Percentiles rank a stretch among this genome's conserved stretches.
phyloP scores from a whole-genome alignment of 2,113 vertebrate species.

The Falco punctatus region DNA sequence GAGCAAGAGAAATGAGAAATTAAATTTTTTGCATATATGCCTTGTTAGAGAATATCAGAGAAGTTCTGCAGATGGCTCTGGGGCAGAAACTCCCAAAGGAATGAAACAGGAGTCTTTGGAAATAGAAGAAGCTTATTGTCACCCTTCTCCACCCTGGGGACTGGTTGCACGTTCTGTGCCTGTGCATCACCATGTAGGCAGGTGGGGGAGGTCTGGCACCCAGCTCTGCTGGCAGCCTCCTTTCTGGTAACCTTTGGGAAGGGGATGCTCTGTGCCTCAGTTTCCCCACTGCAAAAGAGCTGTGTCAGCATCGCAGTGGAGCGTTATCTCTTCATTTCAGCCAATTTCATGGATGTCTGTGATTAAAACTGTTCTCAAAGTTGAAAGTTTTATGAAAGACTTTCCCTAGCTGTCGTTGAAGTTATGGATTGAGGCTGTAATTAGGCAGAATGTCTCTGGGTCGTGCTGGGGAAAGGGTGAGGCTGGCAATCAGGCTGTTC shows the following conservation, averaged over 20 bases:
- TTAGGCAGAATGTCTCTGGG: not conserved
- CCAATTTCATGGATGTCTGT: not conserved
- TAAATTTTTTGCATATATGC: not conserved
- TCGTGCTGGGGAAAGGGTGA: not conserved
- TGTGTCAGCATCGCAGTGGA: not conserved
- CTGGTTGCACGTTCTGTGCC: rapidly evolving
- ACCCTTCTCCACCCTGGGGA: not conserved
- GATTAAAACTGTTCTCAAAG: not conserved
- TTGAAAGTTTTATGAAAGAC: not conserved
- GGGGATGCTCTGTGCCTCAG: not conserved
- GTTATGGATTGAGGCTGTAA: not conserved
- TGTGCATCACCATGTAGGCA: rapidly evolving
- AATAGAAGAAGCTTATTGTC: not conserved
- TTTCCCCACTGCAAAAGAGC: not conserved
- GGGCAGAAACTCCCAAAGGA: not conserved
- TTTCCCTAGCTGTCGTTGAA: rapidly evolving
- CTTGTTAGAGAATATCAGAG: not conserved
- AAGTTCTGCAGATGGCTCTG: not conserved
- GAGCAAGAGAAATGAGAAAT: not conserved
- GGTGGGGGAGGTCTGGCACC: not conserved
- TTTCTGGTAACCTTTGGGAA: not conserved
- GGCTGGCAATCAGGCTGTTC: not conserved
- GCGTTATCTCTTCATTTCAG: not conserved
- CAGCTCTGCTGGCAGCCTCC: not conserved
- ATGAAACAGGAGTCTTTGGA: not conserved